phyloP scores from a whole-genome alignment of 2,113 vertebrate genomes.

The Cacatua alba region DNA sequence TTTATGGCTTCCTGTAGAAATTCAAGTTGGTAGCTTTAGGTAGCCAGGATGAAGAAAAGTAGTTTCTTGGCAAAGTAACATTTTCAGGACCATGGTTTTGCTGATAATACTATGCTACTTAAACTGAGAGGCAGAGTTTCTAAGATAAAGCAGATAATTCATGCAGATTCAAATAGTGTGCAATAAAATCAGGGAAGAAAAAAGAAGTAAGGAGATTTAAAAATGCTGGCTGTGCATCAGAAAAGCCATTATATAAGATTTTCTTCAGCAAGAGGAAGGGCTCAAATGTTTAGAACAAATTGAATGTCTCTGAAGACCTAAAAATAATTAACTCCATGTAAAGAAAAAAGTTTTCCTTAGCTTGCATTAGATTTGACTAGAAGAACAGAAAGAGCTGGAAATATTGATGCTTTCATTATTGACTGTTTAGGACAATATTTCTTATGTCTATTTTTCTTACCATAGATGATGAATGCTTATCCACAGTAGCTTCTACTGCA shows the following conservation, averaged over 20 bases:
- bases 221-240: neutral
- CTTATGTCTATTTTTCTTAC: neutral
- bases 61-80: neutral
- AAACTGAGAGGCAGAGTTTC: neutral
- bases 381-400: neutral
- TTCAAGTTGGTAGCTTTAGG: neutral
- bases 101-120: neutral
- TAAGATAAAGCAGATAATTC: neutral
- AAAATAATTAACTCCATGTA: neutral
- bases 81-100: neutral
- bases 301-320: neutral
- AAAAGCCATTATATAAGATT: neutral
- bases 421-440: neutral
- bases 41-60: neutral
- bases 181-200: neutral
- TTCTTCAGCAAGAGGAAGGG: neutral
- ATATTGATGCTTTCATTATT: neutral
- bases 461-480: neutral
- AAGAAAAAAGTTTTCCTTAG: neutral
- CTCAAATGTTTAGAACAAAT: neutral
- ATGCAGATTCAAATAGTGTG: neutral
- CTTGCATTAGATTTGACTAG: neutral
- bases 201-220: neutral
- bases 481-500: neutral
- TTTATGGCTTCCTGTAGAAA: neutral